Evolutionary conservation across 2,797 vertebrate genomes (phyloP).

Genomic region (Danio tinwini): DNA sequence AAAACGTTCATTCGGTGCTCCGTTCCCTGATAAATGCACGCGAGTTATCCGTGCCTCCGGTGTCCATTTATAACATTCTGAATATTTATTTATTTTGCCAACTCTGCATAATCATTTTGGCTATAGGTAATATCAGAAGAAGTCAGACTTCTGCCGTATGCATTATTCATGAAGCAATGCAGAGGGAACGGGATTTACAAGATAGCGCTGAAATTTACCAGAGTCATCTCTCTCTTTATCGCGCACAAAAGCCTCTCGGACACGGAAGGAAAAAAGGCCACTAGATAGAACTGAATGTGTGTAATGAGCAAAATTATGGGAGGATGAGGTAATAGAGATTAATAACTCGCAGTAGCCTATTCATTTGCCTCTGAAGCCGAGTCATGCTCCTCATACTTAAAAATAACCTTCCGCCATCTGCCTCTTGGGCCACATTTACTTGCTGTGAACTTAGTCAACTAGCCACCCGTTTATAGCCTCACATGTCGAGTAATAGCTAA

Average conservation of each 20-base stretch:
- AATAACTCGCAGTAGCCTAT: constrained; percentile 52
- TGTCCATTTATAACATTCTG: constrained; percentile 74
- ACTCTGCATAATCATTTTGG: constrained; percentile 78
- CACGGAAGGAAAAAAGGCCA: constrained; percentile 63
- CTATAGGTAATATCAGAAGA: constrained; percentile 78
- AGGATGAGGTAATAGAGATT: constrained; percentile 47
- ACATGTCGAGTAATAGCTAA: background rate
- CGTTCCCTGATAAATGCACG: constrained; percentile 72
- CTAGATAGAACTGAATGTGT: constrained; percentile 63
- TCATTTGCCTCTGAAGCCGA: constrained; percentile 49
- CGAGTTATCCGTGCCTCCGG: constrained; percentile 67
- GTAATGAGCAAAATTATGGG: constrained; percentile 46
- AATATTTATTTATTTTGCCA: constrained; percentile 77
- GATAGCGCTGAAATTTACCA: constrained; percentile 71
- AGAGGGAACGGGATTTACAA: constrained; percentile 75
- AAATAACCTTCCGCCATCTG: constrained; percentile 42
- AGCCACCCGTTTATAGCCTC: background rate
- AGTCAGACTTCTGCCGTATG: constrained; percentile 65
- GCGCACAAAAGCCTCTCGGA: constrained; percentile 69
- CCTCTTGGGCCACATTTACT: constrained; percentile 18
- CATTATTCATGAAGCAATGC: constrained; percentile 75
- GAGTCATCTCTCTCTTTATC: constrained; percentile 75
- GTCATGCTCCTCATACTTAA: constrained; percentile 49
- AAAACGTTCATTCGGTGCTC: constrained; percentile 64
- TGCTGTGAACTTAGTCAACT: background rate